Evolutionary conservation across 30 jellyfish, hydroid and myxozoan species (phyloP), one percentile per base, ranked within the genome.

Genomic region (Aurelia sp.): DNA sequence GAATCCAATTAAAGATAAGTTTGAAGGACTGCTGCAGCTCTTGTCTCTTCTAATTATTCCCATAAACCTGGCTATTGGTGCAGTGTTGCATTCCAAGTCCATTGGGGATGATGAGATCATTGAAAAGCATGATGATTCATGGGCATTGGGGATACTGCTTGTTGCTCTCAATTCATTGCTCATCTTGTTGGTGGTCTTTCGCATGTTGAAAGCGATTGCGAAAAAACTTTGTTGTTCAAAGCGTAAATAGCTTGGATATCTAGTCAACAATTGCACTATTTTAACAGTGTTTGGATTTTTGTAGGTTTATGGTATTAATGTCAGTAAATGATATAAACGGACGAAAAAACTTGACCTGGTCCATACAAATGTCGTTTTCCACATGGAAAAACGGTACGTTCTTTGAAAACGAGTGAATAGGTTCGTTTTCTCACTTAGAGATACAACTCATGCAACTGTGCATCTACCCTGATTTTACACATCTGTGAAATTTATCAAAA

Each of bases 11-110:
- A 63, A 52, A 47, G 67, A 80, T 58, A 22, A 18, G 22, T 57
- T 48, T 13, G 90, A 80, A 50, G 47, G 67, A 38, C 10, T 30
- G 2, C 16, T 80, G 51, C 90, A 80, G 71, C 53, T 80, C 27
- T 15, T 80, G 72, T 31, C 90, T 13, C 65, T 80, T 16, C 9
- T 47, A n/a, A 65, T 52, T 4, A 47, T 80, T 10, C 63, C 77
- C 5, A 38, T 80, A 9, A 80, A 63, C 50, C 72, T 80, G 22
- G 66, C 53, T 38, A 17, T 61, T 40, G 90, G 72, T 11, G 82
- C 57, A 21, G 52, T 80, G 19, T 30, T 63, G 38, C 60, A 73
- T 10, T 10, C 70, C 9, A 52, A 8, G 18, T 13, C 17, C 22
- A 21, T 64, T 13, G 75, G 75, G 33, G 75, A 64, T 21, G 0